Conservation (phyloP, 2,797 vertebrate species). For the Clarias laeviceps region DNA sequence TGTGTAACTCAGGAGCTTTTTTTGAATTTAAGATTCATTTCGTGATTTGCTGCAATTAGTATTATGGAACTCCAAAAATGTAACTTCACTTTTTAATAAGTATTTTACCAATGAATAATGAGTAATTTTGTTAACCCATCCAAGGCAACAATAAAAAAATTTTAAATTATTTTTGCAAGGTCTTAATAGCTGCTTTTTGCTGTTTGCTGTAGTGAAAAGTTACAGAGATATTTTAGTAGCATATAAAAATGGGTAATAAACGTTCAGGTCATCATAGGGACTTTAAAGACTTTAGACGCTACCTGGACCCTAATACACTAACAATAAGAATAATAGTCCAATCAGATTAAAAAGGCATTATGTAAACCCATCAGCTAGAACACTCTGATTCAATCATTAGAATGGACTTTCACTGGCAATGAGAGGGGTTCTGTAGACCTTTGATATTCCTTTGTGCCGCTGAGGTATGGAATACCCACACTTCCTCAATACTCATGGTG, state of each 20-base stretch:
- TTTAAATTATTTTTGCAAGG: not conserved
- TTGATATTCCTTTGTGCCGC: too few relatives aligned
- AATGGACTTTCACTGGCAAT: too few relatives aligned
- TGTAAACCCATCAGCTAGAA: too few relatives aligned
- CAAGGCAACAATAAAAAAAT: not conserved
- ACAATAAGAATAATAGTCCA: too few relatives aligned
- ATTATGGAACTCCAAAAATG: not conserved
- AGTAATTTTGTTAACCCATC: not conserved
- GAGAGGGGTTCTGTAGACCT: too few relatives aligned
- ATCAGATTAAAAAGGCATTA: too few relatives aligned
- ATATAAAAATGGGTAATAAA: not conserved
- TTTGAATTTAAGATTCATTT: not conserved
- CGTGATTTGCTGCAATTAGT: not conserved
- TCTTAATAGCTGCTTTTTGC: not conserved
- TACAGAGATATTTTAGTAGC: not conserved
- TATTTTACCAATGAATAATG: not conserved
- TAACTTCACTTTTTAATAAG: not conserved
- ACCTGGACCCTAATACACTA: too few relatives aligned
- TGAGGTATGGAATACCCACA: too few relatives aligned
- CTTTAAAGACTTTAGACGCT: not conserved
- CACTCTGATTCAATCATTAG: too few relatives aligned
- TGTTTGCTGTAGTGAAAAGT: not conserved
- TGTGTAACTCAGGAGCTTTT: constrained; percentile 22
- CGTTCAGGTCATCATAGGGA: not conserved
- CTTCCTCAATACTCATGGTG: too few relatives aligned